These are phyloP conservation scores for Vicugna pacos DNA, from an alignment of 2,113 vertebrate species.

Conservation along the genomic window DNA sequence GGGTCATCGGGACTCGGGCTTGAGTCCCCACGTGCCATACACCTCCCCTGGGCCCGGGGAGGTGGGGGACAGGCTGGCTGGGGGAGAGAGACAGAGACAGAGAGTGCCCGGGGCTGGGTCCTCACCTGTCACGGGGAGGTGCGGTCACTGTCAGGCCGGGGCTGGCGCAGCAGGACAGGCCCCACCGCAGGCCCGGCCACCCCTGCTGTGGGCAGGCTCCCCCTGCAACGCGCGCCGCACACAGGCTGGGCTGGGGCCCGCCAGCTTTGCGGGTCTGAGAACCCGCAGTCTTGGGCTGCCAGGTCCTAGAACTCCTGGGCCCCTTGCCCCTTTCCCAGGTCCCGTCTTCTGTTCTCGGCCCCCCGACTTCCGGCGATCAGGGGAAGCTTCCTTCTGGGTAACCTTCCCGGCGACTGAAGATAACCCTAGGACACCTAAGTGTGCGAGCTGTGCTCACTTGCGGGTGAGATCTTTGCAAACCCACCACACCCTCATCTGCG, in stretches of 20 bases:
- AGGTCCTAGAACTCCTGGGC: not conserved
- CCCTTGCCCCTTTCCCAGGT: not conserved
- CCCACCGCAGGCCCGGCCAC: rapidly evolving
- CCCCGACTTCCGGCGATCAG: not conserved
- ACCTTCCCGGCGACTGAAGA: not conserved
- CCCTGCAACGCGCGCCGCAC: no score
- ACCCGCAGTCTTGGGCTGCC: not conserved
- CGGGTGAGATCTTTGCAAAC: not conserved
- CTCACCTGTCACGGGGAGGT: not conserved
- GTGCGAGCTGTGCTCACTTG: not conserved
- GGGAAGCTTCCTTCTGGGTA: not conserved
- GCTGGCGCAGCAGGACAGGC: not conserved
- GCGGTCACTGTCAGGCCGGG: not conserved
- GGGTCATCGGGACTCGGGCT: no score
- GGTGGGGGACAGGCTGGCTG: not conserved
- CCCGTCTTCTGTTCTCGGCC: not conserved
- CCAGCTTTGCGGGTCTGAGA: not conserved
- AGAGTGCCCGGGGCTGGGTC: not conserved
- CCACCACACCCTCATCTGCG: not conserved
- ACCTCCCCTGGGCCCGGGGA: not conserved
- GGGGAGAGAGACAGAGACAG: not conserved
- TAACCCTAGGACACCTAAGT: not conserved
- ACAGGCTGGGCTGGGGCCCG: rapidly evolving
- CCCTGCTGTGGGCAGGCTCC: rapidly evolving
- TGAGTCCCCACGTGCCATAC: no score